Evolutionary conservation across 2,797 vertebrate species (phyloP).

Genomic region (Megalops cyprinoides): DNA sequence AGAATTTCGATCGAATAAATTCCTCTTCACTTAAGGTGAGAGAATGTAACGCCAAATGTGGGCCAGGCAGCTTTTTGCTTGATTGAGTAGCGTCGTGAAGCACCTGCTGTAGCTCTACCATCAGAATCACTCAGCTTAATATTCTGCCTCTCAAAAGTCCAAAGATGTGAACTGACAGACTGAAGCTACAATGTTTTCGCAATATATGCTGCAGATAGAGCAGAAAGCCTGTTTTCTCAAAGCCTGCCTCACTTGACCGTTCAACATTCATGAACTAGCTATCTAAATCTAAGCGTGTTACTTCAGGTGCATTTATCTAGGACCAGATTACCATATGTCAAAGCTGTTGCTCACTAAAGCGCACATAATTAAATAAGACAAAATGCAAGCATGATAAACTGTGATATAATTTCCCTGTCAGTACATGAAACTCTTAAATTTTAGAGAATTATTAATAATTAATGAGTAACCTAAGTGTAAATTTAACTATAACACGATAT

Average conservation of each 20-base stretch:
- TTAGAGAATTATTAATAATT: too few relatives aligned
- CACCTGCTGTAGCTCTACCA: not conserved
- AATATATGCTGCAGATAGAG: not conserved
- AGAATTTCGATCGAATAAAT: conserved; percentile 9
- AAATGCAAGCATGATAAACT: too few relatives aligned
- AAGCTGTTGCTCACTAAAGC: not conserved
- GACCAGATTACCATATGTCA: conserved; percentile 13
- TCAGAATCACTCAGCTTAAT: conserved; percentile 2
- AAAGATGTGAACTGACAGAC: not conserved
- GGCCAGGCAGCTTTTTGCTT: not conserved
- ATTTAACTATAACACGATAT: too few relatives aligned
- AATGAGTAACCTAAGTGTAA: too few relatives aligned
- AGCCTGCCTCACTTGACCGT: not conserved
- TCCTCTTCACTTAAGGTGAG: conserved; percentile 5
- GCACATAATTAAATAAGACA: too few relatives aligned
- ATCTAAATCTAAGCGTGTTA: not conserved
- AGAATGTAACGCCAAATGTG: not conserved
- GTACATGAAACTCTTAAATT: too few relatives aligned
- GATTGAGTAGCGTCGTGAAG: not conserved
- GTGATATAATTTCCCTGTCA: too few relatives aligned
- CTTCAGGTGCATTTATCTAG: not conserved
- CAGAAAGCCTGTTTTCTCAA: not conserved
- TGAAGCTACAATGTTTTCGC: not conserved
- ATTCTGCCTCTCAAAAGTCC: conserved; percentile 3
- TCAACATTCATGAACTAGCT: too few relatives aligned